These are phyloP conservation scores for Oncopodura yosiiana DNA, from an alignment of 1,140 invertebrate genomes.

Conservation along the genomic window DNA sequence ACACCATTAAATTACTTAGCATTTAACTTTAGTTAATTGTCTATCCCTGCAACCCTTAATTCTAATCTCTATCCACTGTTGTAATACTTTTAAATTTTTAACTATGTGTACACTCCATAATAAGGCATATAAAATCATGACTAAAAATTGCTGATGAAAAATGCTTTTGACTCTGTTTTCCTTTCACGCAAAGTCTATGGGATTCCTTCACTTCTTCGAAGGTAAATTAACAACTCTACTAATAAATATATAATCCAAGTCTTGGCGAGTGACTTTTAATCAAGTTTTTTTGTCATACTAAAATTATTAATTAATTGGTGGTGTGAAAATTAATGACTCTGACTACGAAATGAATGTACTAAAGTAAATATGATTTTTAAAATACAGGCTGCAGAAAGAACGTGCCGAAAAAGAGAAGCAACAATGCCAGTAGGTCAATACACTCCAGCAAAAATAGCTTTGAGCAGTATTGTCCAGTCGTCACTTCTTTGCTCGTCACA, in stretches of 20 bases:
- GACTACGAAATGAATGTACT: not conserved
- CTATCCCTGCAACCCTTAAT: too few species aligned
- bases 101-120: too few species aligned
- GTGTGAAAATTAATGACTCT: not conserved
- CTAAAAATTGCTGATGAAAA: too few species aligned
- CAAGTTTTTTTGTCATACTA: not conserved
- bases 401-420: constrained; percentile 35
- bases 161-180: constrained; percentile 4
- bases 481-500: too few species aligned
- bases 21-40: too few species aligned
- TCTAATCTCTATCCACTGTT: too few species aligned
- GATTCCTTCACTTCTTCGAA: constrained; percentile 22
- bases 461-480: too few species aligned
- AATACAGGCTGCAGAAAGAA: constrained; percentile 34
- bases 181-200: constrained; percentile 31
- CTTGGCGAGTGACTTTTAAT: too few species aligned
- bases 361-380: too few species aligned
- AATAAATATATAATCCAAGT: constrained; percentile 1
- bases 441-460: constrained; percentile 31
- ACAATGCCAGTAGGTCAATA: constrained; percentile 23
- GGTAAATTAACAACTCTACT: constrained; percentile 7
- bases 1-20: too few species aligned
- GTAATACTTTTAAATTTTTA: too few species aligned
- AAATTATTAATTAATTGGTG: not conserved
- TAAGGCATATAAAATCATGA: too few species aligned